phyloP scores from a whole-genome alignment of 2,113 vertebrate species.

The Ophthalmolycus amberensis region DNA sequence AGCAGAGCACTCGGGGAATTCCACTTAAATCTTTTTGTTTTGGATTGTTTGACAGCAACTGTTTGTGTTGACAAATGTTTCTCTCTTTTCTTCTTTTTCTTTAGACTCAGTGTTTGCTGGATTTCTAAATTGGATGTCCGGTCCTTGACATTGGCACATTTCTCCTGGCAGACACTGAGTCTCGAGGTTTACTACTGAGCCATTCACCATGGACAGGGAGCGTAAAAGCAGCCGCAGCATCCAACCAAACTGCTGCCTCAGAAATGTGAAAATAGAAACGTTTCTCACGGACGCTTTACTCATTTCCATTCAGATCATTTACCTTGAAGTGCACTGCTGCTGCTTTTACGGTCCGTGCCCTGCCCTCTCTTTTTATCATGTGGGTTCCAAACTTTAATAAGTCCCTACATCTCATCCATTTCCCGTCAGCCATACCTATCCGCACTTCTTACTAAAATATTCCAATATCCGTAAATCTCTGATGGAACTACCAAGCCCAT shows the following conservation, averaged over 20 bases:
- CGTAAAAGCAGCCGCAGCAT: slow-evolving; percentile 75
- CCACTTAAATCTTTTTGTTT: slow-evolving; percentile 59
- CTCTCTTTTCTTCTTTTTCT: slow-evolving; percentile 23
- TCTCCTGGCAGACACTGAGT: slow-evolving; percentile 78
- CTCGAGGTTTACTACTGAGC: slow-evolving; percentile 70
- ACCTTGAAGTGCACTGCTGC: slow-evolving; percentile 52
- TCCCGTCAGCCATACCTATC: slow-evolving; percentile 37
- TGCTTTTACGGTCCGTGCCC: slow-evolving; percentile 72
- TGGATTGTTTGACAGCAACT: slow-evolving; percentile 48
- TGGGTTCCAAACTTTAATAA: slow-evolving; percentile 45
- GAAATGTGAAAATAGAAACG: slow-evolving; percentile 20
- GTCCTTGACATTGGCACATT: slow-evolving; percentile 24
- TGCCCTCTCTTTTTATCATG: slow-evolving; percentile 63
- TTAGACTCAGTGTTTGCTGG: slow-evolving; percentile 80
- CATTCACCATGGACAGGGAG: slow-evolving; percentile 64
- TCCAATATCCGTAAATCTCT: slow-evolving; percentile 21
- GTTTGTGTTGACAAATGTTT: slow-evolving; percentile 51
- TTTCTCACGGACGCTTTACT: slow-evolving; percentile 2
- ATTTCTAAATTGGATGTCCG: slow-evolving; percentile 43
- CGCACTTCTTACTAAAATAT: slow-evolving; percentile 9
- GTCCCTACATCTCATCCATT: slow-evolving; percentile 45
- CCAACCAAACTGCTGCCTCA: slow-evolving; percentile 19
- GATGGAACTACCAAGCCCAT: slow-evolving; percentile 10
- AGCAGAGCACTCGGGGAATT: slow-evolving; percentile 76
- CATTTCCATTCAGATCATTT: slow-evolving; percentile 4